Base-by-base conservation (phyloP, 2,888 invertebrate species). In the Ferdinandea cuprea region DNA sequence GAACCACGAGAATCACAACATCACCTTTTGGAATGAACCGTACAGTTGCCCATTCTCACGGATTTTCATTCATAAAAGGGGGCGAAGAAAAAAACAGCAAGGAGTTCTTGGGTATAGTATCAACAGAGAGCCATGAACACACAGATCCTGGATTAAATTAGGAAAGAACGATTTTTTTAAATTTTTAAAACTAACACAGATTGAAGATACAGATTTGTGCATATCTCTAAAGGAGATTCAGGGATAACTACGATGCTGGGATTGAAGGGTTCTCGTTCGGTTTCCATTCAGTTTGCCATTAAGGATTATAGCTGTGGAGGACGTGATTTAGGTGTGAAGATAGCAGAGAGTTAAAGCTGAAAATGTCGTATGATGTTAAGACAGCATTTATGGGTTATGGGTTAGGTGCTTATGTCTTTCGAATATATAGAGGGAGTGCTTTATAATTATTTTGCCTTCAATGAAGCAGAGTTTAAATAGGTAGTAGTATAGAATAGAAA, bases 81-180 rank as follows among this genome's bases (percentile, higher is more conserved):
- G 9, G 7, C 7, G 2, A n/a, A n/a, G n/a, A n/a, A n/a, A 25
- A 25, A 25, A 25, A 25, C 3, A 8, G 15, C 6, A 32, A 13
- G n/a, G n/a, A n/a, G 44, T 8, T 37, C 2, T 11, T 13, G 19
- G 7, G 21, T 6, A 46, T 21, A 13, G 19, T 46, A 46, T 61
- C 61, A 46, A 61, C 61, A 35, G 58, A 35, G 58, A 42, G 35
- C 8, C 37, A 13, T n/a, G 37, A 15, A 46, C 63, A 46, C 63
- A 19, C 32, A 63, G 72, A 72, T 72, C 54, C 25, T 25, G 72
- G 54, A 72, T 54, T 63, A 72, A 42, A 72, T 52, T 72, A 28
- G 37, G 17, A 28, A 19, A 35, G 32, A 56, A n/a, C 25, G 46
- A 21, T 50, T 40, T 37, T 37, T 50, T 21, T 13, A 21, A 42